Evolutionary conservation across 1,140 invertebrate genomes (phyloP), one percentile per base, ranked within the genome.

Genomic region (Drosophila lini): DNA sequence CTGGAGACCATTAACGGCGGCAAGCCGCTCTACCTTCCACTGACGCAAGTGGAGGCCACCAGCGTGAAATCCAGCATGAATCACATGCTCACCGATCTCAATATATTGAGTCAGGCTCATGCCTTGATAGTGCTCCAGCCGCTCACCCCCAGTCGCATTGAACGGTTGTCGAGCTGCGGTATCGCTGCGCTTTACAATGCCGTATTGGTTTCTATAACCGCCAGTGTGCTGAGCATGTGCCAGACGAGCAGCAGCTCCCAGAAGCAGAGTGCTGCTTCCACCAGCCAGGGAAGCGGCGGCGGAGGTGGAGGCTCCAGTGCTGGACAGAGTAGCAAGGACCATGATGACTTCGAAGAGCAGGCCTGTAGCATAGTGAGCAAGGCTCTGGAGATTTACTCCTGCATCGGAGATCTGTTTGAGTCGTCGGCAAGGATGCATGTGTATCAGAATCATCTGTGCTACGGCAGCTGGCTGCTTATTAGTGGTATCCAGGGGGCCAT

Each of bases 401-500:
- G 95, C 67, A 95, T 98, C 40, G 96, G 96, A 4, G 95, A 94
- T 71, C 95, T 95, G 15, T 96, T 98, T 64, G 96, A 96, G 92
- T 95, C 95, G 53, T 98, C 97, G 8, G 97, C 97, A 1, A 94
- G 97, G 75, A 96, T 97, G 13, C 91, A 97, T 95, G 95, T 97
- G 69, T 95, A 97, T 68, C 97, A 98, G 93, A 98, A 98, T 93
- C 95, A 98, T 86, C 93, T 98, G 48, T 94, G 98, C 91, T 95
- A 97, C 74, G 97, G 97, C 9, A 95, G 96, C 0, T 98, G 97
- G 97, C 93, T 98, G 28, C 91, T 98, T 15, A 94, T 98, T 16
- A 96, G 96, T 58, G 97, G 97, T 10, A 93, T 98, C n/a, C 97
- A 98, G 34, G 94, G 94, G 11, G 94, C 94, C 3, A 93, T 94